Evolutionary conservation across 1,140 invertebrate genomes (phyloP), one percentile per base, ranked within the genome.

Genomic region (Anastrepha obliqua): DNA sequence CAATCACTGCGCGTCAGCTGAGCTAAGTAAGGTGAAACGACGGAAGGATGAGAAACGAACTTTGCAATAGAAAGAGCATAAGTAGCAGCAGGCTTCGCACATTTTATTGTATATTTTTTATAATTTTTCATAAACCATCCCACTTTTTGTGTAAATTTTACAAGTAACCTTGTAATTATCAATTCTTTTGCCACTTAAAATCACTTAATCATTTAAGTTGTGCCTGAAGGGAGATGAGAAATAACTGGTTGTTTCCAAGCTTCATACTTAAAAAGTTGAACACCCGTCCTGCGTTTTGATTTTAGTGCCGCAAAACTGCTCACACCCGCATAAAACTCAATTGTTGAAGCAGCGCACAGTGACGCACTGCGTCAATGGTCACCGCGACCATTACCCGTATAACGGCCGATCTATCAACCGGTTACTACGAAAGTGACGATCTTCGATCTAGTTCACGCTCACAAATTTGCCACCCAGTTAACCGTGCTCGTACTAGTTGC

Each of bases 321-420:
- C 44, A 9, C 3, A 0, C 70, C 47, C 74, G n/a, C 6, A 9
- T 29, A 29, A n/a, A 55, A 55, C 47, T 17, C 47, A 55, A n/a
- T 51, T 3, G n/a, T 7, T 15, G 47, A n/a, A 8, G 47, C 47
- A 81, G 74, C 20, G 74, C 44, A 47, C 47, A 55, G 47, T 17
- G 47, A 81, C 74, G 74, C 74, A 81, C 74, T 81, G 74, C 74
- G 20, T 55, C 74, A 29, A 29, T 20, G 74, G 15, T 55, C 47
- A 55, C 44, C 17, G 47, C 8, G 8, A 81, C 74, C 44, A 55
- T 55, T 81, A 81, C n/a, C 47, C 47, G 74, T 29, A 17, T 47
- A 55, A 47, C 44, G 15, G 20, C 7, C 44, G 47, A 81, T 55
- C 47, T 81, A 3, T n/a, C 17, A 44, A 81, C 51, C 6, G n/a